Evolutionary conservation across 2,888 invertebrate species (phyloP).

Genomic region (Steinernema hermaphroditum): DNA sequence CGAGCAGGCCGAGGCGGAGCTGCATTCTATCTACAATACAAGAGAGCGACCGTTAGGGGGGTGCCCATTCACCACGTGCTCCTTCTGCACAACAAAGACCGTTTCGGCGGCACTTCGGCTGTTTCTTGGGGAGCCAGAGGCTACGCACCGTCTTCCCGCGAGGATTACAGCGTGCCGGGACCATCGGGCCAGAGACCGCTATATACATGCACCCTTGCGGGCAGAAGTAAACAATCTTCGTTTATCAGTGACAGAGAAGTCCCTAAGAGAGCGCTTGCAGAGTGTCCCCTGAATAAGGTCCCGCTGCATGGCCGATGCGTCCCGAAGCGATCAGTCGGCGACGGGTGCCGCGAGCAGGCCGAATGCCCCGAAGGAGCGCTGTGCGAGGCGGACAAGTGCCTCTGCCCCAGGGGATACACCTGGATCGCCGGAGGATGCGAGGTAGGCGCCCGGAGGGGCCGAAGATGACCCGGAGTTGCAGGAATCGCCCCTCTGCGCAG

Average conservation of each 20-base stretch:
- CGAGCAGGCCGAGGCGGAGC: not conserved
- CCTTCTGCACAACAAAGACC: not conserved
- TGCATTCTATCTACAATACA: not conserved
- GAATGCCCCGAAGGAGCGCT: not conserved
- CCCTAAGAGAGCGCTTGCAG: not conserved
- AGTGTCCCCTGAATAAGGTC: not conserved
- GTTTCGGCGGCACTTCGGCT: not conserved
- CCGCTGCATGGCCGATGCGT: not conserved
- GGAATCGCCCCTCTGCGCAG: not conserved
- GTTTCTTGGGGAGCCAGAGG: not conserved
- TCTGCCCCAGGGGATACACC: not conserved
- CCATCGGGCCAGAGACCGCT: not conserved
- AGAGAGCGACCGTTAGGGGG: not conserved
- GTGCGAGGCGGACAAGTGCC: not conserved
- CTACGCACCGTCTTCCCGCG: not conserved
- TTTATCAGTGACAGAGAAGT: not conserved
- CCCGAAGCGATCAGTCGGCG: not conserved
- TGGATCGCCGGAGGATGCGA: not conserved
- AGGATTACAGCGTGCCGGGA: not conserved
- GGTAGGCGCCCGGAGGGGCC: not conserved
- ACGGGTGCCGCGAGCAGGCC: not conserved
- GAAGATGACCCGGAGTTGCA: not conserved
- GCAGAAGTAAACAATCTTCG: constrained; percentile 10
- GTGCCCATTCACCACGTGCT: not conserved
- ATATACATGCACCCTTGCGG: not conserved